Percentiles rank a stretch among this genome's conserved stretches.
Conservation (phyloP, 2,888 invertebrate genomes). For the Aporophyla lueneburgensis region DNA sequence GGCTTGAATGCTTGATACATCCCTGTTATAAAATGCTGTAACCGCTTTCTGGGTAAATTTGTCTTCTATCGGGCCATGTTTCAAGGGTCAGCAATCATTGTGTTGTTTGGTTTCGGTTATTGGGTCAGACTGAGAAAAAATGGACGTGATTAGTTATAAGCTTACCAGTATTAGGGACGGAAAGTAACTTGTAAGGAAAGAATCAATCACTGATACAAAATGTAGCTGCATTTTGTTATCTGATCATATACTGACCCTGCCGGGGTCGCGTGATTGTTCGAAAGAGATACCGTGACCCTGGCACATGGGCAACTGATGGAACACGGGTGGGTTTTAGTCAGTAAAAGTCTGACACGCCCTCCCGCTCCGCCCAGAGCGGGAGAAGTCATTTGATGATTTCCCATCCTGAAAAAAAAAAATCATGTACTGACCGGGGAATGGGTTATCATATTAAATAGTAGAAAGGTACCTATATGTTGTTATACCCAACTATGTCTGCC, state of each 20-base stretch:
- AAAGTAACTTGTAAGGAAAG: background rate
- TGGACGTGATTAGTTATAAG: slow-evolving; percentile 31
- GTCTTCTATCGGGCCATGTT: slow-evolving; percentile 47
- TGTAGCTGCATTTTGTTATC: background rate
- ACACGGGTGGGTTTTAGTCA: no score
- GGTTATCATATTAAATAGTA: no score
- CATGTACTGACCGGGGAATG: background rate
- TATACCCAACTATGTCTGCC: no score
- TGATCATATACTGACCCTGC: background rate
- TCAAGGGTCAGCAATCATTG: slow-evolving; percentile 32
- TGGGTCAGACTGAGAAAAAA: slow-evolving; percentile 40
- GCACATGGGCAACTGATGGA: no score
- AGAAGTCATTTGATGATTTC: no score
- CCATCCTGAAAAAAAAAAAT: no score
- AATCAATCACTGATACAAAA: slow-evolving; percentile 25
- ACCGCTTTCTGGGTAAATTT: slow-evolving; percentile 60
- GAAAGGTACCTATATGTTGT: no score
- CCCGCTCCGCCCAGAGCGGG: no score
- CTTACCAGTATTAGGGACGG: background rate
- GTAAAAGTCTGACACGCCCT: no score
- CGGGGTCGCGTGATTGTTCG: no score
- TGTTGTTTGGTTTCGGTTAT: slow-evolving; percentile 41
- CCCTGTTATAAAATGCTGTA: slow-evolving; percentile 61
- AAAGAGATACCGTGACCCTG: no score
- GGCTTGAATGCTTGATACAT: slow-evolving; percentile 52